A percentile compares a stretch with the other conserved stretches of the same genome.
Conservation (phyloP, 2,888 invertebrate species). For the Adelognathus sp. region DNA sequence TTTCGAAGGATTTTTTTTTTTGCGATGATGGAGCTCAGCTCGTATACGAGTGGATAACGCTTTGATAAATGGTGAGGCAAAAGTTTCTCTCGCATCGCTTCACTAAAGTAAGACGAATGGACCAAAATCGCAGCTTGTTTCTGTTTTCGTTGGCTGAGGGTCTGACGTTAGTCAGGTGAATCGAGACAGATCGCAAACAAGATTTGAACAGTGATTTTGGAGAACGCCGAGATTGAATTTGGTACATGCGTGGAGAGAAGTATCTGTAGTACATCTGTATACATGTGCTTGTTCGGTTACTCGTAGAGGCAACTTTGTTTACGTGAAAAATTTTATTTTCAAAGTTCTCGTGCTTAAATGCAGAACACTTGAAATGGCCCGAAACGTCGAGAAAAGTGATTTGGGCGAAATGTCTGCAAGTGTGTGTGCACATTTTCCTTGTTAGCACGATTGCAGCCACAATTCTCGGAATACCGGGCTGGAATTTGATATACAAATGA, state of each 20-base stretch:
- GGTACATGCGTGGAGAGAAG: background rate
- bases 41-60: constrained; percentile 43
- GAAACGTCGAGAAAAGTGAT: no score
- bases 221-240: constrained; percentile 3
- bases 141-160: background rate
- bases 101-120: constrained; percentile 55
- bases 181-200: background rate
- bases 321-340: no score
- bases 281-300: no score
- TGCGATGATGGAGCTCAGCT: background rate
- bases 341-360: no score
- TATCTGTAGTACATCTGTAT: background rate
- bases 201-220: background rate
- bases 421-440: no score
- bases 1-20: constrained; percentile 35
- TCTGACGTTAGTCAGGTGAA: background rate
- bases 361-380: no score
- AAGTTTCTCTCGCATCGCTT: background rate
- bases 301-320: no score
- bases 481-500: no score
- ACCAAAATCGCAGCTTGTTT: background rate
- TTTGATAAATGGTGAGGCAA: constrained; percentile 59
- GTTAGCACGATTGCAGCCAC: no score
- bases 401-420: no score
- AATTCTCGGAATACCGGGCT: no score